Base-by-base conservation (phyloP, 2,797 vertebrate genomes). In the Epinephelus malabaricus region DNA sequence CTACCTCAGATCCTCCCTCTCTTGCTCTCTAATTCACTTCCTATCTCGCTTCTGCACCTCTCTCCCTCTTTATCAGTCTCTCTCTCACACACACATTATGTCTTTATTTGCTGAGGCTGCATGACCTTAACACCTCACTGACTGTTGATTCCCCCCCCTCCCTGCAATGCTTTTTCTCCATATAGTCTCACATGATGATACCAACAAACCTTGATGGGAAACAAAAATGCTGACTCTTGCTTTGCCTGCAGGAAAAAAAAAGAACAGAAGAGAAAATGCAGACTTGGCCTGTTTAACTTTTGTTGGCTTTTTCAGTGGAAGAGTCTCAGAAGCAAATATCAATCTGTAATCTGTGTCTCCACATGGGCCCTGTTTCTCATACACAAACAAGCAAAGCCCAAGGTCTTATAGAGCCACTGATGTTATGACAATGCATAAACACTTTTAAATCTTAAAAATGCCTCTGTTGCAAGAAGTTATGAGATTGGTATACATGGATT, bases 101-200 rank as follows among this genome's bases (percentile, higher is more conserved):
- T 78, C 88, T 92, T 90, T 90, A 92, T 91, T 89, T 88, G 85
- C 82, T 92, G 84, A 91, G 88, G 69, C 83, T 89, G 90, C 91
- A 88, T 85, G 91, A 91, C 91, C 86, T 90, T 76, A 88, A 82
- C 85, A 81, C 81, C 83, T 79, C 78, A 62, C 81, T 46, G 38
- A 80, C 68, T 89, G 78, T 83, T 80, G 68, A 74, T 55, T 50
- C 23, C 2, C 3, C 1, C 55, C 47, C 21, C 13, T 6, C 49
- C 34, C 61, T n/a, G 46, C 63, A 69, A 81, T 79, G 73, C 51
- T 87, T 78, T 86, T 86, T 85, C 81, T 77, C 69, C 69, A 74
- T 84, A 83, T 73, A 70, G 71, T 75, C 76, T 67, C 54, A 65
- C 70, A 82, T 55, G 74, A 87, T 81, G 86, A 91, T 60, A 78